phyloP scores from a whole-genome alignment of 92 coral and sea anemone species.

The Palythoa heliodiscus region DNA sequence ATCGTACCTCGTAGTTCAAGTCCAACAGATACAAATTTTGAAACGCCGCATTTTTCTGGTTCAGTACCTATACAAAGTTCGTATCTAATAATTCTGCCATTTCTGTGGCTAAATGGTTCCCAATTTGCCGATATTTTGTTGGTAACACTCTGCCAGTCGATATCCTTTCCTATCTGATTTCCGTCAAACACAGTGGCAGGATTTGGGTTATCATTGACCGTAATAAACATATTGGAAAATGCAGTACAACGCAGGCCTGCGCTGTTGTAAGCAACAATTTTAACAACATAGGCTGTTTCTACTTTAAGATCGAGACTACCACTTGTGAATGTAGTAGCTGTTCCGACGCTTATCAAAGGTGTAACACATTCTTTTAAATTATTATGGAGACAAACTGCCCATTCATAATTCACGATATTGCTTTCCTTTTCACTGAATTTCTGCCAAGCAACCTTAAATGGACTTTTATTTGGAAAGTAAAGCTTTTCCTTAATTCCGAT shows the following conservation, averaged over 20 bases:
- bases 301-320: constrained; percentile 50
- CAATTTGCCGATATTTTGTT: constrained; percentile 53
- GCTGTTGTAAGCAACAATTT: constrained; percentile 66
- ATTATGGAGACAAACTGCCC: constrained; percentile 67
- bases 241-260: constrained; percentile 53
- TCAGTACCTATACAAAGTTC: constrained; percentile 64
- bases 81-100: constrained; percentile 55
- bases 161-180: constrained; percentile 36
- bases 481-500: constrained; percentile 46
- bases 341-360: constrained; percentile 59
- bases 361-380: constrained; percentile 36
- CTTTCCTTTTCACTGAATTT: constrained; percentile 72
- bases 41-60: constrained; percentile 42
- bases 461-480: constrained; percentile 54
- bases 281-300: constrained; percentile 58
- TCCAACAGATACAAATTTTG: constrained; percentile 20
- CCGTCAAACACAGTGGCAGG: constrained; percentile 78
- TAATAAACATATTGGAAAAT: constrained; percentile 39
- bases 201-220: constrained; percentile 52
- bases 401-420: constrained; percentile 58
- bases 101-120: constrained; percentile 52
- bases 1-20: constrained; percentile 7
- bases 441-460: constrained; percentile 55
- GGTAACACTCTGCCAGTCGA: constrained; percentile 59
- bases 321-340: constrained; percentile 40